Evolutionary conservation across 2,113 vertebrate genomes (phyloP), one percentile per base, ranked within the genome.

Genomic region (Desmodus rotundus): DNA sequence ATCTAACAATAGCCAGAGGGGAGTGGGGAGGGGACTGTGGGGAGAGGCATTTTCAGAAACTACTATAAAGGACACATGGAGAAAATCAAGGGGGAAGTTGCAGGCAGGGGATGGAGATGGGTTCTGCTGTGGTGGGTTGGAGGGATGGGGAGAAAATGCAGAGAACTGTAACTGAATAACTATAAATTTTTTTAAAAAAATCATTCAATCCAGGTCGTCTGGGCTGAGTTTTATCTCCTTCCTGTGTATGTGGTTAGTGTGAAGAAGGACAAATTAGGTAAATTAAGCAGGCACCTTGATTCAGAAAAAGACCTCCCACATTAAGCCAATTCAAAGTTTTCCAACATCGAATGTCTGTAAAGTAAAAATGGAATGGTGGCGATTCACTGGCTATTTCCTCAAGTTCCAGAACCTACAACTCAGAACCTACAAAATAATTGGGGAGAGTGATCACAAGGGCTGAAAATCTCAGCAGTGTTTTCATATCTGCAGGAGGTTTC

Each of bases 191-290:
- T n/a, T n/a, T n/a, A n/a, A n/a, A 73, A 73, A 84, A 67, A 41
- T 13, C 31, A 7, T 41, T 15, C 3, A 41, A 31, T 33, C 50
- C 17, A 15, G 0, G 0, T 52, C 36, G 74, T 76, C 19, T 20
- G 11, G 15, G 12, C 58, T 41, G 22, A 28, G 12, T 47, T 56
- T 92, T 61, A 24, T 36, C 26, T 16, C 61, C 19, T 89, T 78
- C 56, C 26, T 50, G 38, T 26, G 14, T 52, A 4, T 16, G 45
- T 74, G 33, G 9, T 24, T 47, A 22, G 20, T 61, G 36, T 3
- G 10, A 58, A 50, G 31, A 74, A 10, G 54, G 24, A 28, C 2
- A 36, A 26, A 70, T 36, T 67, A 16, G 38, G 17, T 5, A 31
- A 73, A 77, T 22, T 28, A 58, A 8, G 76, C 4, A 3, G 19